phyloP scores from a whole-genome alignment of 2,888 invertebrate species.

The Carpatolechia fugitivella region DNA sequence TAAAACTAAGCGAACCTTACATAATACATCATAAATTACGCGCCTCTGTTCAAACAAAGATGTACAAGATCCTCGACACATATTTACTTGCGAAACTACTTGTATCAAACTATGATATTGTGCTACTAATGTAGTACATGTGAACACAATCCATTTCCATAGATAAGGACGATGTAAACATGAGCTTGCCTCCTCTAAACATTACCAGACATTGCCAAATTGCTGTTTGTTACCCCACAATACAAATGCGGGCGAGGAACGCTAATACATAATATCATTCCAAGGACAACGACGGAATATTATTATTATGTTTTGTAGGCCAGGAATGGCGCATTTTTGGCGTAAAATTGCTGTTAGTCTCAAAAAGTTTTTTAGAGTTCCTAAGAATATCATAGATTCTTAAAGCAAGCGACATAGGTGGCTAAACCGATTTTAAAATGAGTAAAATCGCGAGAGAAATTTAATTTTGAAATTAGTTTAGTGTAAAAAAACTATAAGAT shows the following conservation, averaged over 20 bases:
- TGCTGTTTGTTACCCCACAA: neutral
- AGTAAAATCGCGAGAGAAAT: too few species aligned
- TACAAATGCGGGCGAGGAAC: constrained; percentile 1
- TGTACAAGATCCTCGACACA: too few species aligned
- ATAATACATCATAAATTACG: neutral
- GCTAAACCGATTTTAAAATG: too few species aligned
- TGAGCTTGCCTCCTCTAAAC: neutral
- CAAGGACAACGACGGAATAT: constrained; percentile 31
- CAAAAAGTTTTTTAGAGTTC: too few species aligned
- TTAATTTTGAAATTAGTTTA: too few species aligned
- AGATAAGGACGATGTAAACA: neutral
- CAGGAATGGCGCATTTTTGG: constrained; percentile 21
- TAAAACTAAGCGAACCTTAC: neutral
- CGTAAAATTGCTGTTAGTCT: too few species aligned
- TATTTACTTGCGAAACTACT: neutral
- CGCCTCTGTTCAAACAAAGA: too few species aligned
- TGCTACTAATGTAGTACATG: neutral
- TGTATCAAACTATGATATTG: neutral
- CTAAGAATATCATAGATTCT: too few species aligned
- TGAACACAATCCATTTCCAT: neutral
- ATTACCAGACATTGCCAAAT: neutral
- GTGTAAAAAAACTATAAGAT: too few species aligned
- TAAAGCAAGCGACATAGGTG: too few species aligned
- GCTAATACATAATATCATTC: neutral
- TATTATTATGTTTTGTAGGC: constrained; percentile 26